phyloP scores from a whole-genome alignment of 2,113 vertebrate species.

The Nerophis lumbriciformis region DNA sequence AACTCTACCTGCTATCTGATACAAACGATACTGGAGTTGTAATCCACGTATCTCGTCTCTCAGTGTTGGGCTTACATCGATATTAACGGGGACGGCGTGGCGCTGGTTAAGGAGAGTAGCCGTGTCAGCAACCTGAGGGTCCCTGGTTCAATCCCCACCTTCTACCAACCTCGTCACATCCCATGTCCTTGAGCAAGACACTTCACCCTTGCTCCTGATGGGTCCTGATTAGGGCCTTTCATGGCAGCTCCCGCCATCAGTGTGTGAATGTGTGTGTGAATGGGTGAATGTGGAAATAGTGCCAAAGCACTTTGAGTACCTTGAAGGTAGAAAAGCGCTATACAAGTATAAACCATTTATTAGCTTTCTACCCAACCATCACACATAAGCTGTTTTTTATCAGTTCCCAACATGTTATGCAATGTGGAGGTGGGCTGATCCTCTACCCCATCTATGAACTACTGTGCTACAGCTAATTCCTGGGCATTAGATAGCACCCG shows the following conservation, averaged over 20 bases:
- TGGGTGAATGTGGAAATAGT: too few relatives aligned
- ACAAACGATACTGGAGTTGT: conserved; percentile 27
- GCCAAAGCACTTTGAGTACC: too few relatives aligned
- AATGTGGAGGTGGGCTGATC: conserved; percentile 27
- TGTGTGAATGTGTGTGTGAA: too few relatives aligned
- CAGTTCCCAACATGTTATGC: conserved; percentile 18
- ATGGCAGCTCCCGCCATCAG: too few relatives aligned
- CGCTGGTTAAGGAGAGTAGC: too few relatives aligned
- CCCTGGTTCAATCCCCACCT: too few relatives aligned
- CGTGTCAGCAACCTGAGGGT: too few relatives aligned
- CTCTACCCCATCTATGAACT: conserved; percentile 41
- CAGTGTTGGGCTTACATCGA: conserved; percentile 14
- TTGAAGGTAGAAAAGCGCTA: too few relatives aligned
- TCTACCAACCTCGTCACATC: too few relatives aligned
- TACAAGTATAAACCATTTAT: not conserved
- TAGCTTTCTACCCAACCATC: conserved; percentile 12
- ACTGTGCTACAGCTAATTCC: conserved; percentile 31
- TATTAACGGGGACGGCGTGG: not conserved
- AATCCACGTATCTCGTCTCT: conserved; percentile 21
- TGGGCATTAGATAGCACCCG: conserved; percentile 41
- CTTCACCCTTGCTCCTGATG: too few relatives aligned
- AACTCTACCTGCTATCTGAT: conserved; percentile 27
- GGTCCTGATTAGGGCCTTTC: too few relatives aligned
- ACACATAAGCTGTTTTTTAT: conserved; percentile 32
- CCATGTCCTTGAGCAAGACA: too few relatives aligned